phyloP scores from a whole-genome alignment of 53 echinoderm and acorn worm species.

The Apostichopus leukothele region DNA sequence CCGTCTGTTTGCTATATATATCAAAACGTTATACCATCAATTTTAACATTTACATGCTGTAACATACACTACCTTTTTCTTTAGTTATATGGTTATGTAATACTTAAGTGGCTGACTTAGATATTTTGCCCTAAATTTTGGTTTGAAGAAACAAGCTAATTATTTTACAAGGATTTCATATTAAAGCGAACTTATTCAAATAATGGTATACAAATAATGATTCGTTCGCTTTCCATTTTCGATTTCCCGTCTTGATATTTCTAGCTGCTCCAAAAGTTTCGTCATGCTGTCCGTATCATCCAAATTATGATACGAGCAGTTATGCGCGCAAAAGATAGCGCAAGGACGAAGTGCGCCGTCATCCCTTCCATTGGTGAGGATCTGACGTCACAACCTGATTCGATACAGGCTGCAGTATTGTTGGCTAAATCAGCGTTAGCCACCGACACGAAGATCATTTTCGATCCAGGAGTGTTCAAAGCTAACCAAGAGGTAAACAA shows the following conservation, averaged over 20 bases:
- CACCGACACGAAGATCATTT: slow-evolving; percentile 56
- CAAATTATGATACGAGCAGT: slow-evolving; percentile 60
- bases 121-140: too few relatives aligned
- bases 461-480: slow-evolving; percentile 76
- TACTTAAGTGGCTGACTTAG: too few relatives aligned
- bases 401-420: slow-evolving; percentile 8
- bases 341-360: neutral
- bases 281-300: slow-evolving; percentile 60
- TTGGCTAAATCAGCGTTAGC: slow-evolving; percentile 1
- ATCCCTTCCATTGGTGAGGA: slow-evolving; percentile 32
- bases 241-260: neutral
- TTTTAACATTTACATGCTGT: too few relatives aligned
- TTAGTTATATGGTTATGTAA: too few relatives aligned
- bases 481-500: slow-evolving; percentile 73
- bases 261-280: slow-evolving; percentile 66
- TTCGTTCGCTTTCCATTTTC: neutral
- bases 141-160: too few relatives aligned
- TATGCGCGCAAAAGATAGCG: slow-evolving; percentile 51
- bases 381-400: too few relatives aligned
- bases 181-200: too few relatives aligned
- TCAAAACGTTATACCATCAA: too few relatives aligned
- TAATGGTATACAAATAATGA: too few relatives aligned
- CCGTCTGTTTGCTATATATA: too few relatives aligned
- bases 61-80: too few relatives aligned
- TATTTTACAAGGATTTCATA: too few relatives aligned